Conservation (phyloP, 2,113 vertebrate species). For the Cygnus atratus region DNA sequence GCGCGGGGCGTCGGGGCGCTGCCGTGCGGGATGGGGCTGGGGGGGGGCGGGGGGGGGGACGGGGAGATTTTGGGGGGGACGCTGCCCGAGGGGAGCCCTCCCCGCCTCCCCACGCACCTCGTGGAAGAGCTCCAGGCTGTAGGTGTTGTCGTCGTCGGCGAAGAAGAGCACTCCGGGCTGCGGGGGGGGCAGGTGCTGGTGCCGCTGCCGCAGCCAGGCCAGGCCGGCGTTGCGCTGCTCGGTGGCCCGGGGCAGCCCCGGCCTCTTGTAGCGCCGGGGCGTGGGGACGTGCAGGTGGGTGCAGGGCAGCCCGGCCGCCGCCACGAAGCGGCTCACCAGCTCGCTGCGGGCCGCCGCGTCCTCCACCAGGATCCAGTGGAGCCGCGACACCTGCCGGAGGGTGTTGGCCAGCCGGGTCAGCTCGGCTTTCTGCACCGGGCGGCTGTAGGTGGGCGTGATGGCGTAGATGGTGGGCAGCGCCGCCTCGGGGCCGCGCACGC, state of each 20-base stretch:
- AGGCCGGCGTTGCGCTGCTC: slow-evolving; percentile 95
- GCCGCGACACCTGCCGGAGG: slow-evolving; percentile 91
- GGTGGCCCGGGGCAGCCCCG: slow-evolving; percentile 91
- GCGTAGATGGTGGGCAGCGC: slow-evolving; percentile 88
- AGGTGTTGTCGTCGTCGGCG: slow-evolving; percentile 98
- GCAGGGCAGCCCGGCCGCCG: slow-evolving; percentile 82
- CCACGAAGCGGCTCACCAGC: slow-evolving; percentile 89
- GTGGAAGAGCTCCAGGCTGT: slow-evolving; percentile 97
- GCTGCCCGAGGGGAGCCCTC: neutral
- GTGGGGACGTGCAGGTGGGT: slow-evolving; percentile 93
- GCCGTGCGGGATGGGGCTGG: too few species aligned
- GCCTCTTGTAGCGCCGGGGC: slow-evolving; percentile 92
- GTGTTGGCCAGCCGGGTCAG: slow-evolving; percentile 93
- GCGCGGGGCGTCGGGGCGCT: too few species aligned
- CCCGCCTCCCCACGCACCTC: slow-evolving; percentile 81
- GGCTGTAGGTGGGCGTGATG: slow-evolving; percentile 94
- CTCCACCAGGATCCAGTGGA: slow-evolving; percentile 97
- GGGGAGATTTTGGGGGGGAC: too few species aligned
- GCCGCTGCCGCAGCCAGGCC: slow-evolving; percentile 88
- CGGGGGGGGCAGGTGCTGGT: slow-evolving; percentile 72
- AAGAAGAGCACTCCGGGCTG: slow-evolving; percentile 93
- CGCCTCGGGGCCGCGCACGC: neutral
- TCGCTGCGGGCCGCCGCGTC: slow-evolving; percentile 87
- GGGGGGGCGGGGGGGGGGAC: too few species aligned
- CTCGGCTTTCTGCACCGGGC: slow-evolving; percentile 96